A percentile compares a stretch with the other conserved stretches of the same genome.
Evolutionary conservation across 2,888 invertebrate genomes (phyloP).

Genomic region (Scaptomyza caliginosa): DNA sequence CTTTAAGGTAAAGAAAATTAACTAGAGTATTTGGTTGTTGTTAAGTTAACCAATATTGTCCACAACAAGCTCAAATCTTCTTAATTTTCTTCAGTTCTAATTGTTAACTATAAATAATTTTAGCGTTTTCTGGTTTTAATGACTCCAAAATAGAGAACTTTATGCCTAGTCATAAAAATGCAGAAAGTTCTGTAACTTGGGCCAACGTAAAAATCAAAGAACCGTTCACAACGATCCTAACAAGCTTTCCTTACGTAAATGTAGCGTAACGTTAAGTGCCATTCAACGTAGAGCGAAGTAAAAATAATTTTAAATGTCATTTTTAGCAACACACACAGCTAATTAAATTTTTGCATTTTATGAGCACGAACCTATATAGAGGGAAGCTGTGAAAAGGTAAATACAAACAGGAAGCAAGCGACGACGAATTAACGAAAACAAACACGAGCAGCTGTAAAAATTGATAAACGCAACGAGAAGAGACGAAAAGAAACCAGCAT

Average conservation of each 20-base stretch:
- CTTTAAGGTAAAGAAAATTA: no score
- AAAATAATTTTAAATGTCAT: constrained; percentile 67
- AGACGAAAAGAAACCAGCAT: no score
- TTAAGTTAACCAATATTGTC: no score
- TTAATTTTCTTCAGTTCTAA: not conserved
- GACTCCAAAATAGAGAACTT: constrained; percentile 6
- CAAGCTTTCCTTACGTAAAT: constrained; percentile 2
- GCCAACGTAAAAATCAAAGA: constrained; percentile 18
- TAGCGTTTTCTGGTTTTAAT: constrained; percentile 3
- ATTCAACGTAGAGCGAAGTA: constrained; percentile 3
- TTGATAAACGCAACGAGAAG: constrained; percentile 5
- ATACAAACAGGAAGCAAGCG: constrained; percentile 58
- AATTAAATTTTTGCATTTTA: constrained; percentile 77
- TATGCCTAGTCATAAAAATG: constrained; percentile 22
- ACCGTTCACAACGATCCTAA: constrained; percentile 10
- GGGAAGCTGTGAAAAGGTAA: constrained; percentile 52
- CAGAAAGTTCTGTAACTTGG: constrained; percentile 2
- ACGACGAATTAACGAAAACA: constrained; percentile 68
- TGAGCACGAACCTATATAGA: constrained; percentile 33
- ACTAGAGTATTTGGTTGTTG: no score
- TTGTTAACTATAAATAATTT: constrained; percentile 9
- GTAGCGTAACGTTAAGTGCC: constrained; percentile 3
- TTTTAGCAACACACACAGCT: constrained; percentile 73
- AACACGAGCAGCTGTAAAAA: constrained; percentile 66
- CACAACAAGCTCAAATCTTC: no score